Evolutionary conservation across 2,113 vertebrate genomes (phyloP).

Genomic region (Sus scrofa): DNA sequence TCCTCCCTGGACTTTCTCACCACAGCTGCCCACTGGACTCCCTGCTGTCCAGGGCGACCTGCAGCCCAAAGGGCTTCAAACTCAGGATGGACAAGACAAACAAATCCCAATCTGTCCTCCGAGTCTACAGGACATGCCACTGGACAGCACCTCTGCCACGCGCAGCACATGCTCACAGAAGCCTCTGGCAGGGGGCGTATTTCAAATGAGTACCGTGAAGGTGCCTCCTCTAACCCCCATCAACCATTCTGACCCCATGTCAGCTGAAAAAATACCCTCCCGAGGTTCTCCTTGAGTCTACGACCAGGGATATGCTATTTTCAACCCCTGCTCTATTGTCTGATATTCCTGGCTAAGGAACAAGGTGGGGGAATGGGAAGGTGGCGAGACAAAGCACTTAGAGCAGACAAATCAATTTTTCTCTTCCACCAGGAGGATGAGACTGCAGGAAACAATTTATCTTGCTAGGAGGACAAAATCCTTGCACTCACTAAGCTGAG

Average conservation of each 20-base stretch:
- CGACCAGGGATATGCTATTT: constrained; percentile 51
- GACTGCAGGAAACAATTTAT: constrained; percentile 18
- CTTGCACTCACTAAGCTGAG: not conserved
- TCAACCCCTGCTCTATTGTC: constrained; percentile 52
- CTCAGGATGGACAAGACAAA: not conserved
- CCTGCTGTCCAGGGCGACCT: not conserved
- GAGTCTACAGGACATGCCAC: not conserved
- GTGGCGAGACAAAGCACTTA: constrained; percentile 58
- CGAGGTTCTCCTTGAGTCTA: constrained; percentile 50
- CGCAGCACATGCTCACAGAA: not conserved
- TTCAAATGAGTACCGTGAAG: not conserved
- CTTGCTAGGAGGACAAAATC: constrained; percentile 43
- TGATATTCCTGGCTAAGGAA: constrained; percentile 58
- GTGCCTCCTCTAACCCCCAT: not conserved
- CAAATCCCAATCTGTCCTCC: not conserved
- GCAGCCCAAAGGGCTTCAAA: not conserved
- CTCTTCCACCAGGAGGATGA: constrained; percentile 47
- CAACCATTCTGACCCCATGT: not conserved
- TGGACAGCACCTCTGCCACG: not conserved
- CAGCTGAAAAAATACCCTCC: constrained; percentile 30
- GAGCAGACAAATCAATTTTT: constrained; percentile 54
- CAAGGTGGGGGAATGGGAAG: constrained; percentile 23
- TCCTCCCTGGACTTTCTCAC: not conserved
- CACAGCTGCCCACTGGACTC: not conserved
- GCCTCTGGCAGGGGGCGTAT: not conserved